Evolutionary conservation across 2,797 vertebrate genomes (phyloP).

Genomic region (Antennarius maculatus): DNA sequence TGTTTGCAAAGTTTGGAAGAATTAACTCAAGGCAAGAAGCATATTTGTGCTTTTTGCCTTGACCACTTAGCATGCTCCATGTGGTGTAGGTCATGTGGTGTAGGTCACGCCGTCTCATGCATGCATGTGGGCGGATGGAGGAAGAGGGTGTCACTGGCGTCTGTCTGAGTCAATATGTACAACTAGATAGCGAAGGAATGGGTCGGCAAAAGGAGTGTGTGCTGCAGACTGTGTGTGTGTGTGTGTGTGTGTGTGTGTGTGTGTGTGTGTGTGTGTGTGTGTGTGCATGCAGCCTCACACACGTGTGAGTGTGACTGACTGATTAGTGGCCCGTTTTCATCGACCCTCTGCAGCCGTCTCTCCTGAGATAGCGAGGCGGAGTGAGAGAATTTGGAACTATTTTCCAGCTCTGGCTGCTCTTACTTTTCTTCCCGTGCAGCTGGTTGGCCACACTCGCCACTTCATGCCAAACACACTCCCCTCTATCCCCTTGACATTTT

Average conservation of each 20-base stretch:
- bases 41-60: conserved; percentile 43
- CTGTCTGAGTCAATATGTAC: conserved; percentile 25
- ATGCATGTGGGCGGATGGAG: conserved; percentile 21
- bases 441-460: conserved; percentile 62
- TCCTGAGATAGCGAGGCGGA: conserved; percentile 46
- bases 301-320: conserved; percentile 59
- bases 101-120: conserved; percentile 37
- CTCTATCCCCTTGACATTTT: conserved; percentile 70
- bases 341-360: conserved; percentile 50
- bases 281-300: conserved; percentile 35
- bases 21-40: conserved; percentile 49
- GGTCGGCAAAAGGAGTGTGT: conserved; percentile 4
- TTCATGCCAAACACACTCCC: conserved; percentile 66
- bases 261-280: conserved; percentile 10
- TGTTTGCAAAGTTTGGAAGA: conserved; percentile 32
- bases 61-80: conserved; percentile 32
- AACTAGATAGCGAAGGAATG: not conserved
- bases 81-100: conserved; percentile 4
- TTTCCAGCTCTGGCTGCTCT: conserved; percentile 52
- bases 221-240: conserved; percentile 32
- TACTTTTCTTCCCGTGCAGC: conserved; percentile 54
- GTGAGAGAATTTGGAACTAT: conserved; percentile 48
- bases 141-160: conserved; percentile 23
- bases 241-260: conserved; percentile 13
- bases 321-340: conserved; percentile 65